Evolutionary conservation across 2,797 vertebrate species (phyloP).

Genomic region (Liparis tanakae): DNA sequence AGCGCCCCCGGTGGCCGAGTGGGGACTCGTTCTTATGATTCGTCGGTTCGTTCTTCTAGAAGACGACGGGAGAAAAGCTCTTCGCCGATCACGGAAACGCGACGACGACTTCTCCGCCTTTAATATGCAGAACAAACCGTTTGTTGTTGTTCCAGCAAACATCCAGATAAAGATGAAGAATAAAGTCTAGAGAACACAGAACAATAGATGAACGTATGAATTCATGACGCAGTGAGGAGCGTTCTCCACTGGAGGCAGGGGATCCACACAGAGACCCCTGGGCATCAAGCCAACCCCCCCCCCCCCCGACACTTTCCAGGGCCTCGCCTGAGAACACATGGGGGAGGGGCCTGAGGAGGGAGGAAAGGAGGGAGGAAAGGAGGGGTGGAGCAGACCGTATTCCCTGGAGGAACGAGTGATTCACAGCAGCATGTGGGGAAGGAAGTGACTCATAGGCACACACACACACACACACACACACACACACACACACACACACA

Average conservation of each 20-base stretch:
- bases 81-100: neutral
- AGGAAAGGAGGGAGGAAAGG: slow-evolving; percentile 80
- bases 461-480: too few relatives aligned
- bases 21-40: neutral
- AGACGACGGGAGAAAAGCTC: neutral
- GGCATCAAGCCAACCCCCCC: slow-evolving; percentile 68
- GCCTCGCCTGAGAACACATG: slow-evolving; percentile 72
- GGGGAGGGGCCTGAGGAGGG: slow-evolving; percentile 73
- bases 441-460: slow-evolving; percentile 95
- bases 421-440: slow-evolving; percentile 98
- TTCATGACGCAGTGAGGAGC: neutral
- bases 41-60: neutral
- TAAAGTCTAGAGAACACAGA: slow-evolving; percentile 3
- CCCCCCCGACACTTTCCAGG: slow-evolving; percentile 77
- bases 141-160: slow-evolving; percentile 17
- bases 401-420: slow-evolving; percentile 92
- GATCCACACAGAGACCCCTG: slow-evolving; percentile 64
- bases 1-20: neutral
- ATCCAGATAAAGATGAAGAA: slow-evolving; percentile 5
- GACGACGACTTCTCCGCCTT: neutral
- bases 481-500: slow-evolving; percentile 17
- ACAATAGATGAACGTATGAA: slow-evolving; percentile 51
- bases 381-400: slow-evolving; percentile 83
- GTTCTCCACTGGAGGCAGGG: slow-evolving; percentile 63
- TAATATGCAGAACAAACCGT: slow-evolving; percentile 25